Conservation (phyloP, 2,113 vertebrate genomes). For the Indicator maculatus region DNA sequence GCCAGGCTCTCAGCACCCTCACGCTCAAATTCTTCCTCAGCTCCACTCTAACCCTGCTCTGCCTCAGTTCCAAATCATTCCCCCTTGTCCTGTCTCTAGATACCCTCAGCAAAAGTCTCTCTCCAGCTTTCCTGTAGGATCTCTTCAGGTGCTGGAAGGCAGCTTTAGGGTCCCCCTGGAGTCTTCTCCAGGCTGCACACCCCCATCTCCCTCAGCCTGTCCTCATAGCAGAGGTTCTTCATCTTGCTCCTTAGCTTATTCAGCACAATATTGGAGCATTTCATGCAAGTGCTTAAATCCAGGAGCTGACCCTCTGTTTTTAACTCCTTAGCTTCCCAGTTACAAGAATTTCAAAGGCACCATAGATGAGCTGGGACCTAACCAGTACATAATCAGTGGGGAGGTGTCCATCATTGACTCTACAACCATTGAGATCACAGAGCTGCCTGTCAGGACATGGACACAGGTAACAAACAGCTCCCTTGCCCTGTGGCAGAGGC, state of each 20-base stretch:
- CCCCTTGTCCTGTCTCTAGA: no score
- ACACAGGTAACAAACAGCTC: conserved; percentile 84
- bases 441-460: conserved; percentile 93
- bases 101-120: no score
- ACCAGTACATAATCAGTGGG: conserved; percentile 89
- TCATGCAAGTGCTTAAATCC: neutral
- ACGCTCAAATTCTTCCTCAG: no score
- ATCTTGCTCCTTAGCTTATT: neutral
- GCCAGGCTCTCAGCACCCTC: no score
- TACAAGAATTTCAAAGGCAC: conserved; percentile 96
- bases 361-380: conserved; percentile 86
- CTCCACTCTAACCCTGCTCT: no score
- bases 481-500: neutral
- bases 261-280: neutral
- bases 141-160: no score
- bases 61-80: no score
- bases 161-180: no score
- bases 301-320: neutral
- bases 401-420: conserved; percentile 92
- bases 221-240: no score
- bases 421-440: conserved; percentile 97
- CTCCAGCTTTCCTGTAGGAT: no score
- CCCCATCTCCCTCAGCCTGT: no score
- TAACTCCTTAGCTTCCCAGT: conserved; percentile 86
- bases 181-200: no score